Evolutionary conservation across 2,113 vertebrate species (phyloP).

Genomic region (Caranx ignobilis): DNA sequence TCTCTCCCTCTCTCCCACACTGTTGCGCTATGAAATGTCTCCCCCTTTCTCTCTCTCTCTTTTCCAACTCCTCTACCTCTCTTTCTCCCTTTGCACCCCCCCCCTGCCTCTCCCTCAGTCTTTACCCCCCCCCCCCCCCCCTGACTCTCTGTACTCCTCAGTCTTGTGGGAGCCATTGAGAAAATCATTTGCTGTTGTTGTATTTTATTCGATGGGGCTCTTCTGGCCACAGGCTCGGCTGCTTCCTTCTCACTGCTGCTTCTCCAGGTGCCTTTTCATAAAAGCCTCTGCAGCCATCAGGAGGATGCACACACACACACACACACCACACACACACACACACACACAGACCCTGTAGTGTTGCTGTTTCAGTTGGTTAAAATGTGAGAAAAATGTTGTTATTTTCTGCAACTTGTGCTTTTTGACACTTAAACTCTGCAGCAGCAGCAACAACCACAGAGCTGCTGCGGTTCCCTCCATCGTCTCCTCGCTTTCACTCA

Average conservation of each 20-base stretch:
- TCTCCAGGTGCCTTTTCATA: slow-evolving; percentile 9
- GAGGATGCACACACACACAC: background rate
- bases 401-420: no score
- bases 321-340: background rate
- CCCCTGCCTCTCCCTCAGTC: background rate
- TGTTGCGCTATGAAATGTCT: slow-evolving; percentile 64
- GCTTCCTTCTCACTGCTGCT: slow-evolving; percentile 29
- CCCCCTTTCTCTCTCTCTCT: background rate
- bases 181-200: slow-evolving; percentile 73
- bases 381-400: background rate
- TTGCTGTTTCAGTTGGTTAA: slow-evolving; percentile 2
- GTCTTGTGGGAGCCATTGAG: slow-evolving; percentile 73
- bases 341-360: background rate
- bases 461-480: background rate
- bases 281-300: slow-evolving; percentile 24
- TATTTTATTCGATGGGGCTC: slow-evolving; percentile 54
- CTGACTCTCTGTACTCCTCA: slow-evolving; percentile 15
- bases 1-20: slow-evolving; percentile 59
- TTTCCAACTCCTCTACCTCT: background rate
- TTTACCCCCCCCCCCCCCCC: background rate
- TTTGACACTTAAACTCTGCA: background rate
- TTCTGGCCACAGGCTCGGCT: slow-evolving; percentile 29
- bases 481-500: slow-evolving; percentile 1
- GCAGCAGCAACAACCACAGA: background rate
- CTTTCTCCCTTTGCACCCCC: background rate